Conservation (phyloP, 2,113 vertebrate species). For the Scolopax mira region DNA sequence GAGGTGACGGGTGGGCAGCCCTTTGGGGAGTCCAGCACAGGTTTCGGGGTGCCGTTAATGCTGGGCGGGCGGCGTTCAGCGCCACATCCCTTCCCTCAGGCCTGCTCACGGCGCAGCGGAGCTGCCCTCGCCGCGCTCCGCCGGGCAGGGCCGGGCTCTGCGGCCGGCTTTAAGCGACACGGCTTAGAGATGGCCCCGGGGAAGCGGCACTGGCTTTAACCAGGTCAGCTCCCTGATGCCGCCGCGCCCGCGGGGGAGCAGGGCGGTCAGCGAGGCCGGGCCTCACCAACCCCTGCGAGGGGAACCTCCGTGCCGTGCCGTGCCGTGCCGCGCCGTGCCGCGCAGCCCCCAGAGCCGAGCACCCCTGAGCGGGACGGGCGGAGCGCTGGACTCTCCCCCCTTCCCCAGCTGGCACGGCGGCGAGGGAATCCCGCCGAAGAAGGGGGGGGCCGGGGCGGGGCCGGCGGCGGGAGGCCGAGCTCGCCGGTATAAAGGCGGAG, state of each 20-base stretch:
- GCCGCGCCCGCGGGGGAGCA: neutral
- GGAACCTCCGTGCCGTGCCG: too few relatives aligned
- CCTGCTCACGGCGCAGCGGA: accelerated
- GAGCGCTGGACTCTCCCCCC: neutral
- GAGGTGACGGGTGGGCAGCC: neutral
- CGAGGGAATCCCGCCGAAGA: neutral
- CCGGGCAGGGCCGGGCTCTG: neutral
- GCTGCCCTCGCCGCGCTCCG: neutral
- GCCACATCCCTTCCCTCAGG: too few relatives aligned
- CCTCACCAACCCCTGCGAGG: too few relatives aligned
- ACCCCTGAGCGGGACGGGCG: accelerated
- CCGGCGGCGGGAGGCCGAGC: neutral
- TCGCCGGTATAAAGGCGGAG: neutral
- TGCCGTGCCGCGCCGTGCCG: too few relatives aligned
- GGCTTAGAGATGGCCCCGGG: neutral
- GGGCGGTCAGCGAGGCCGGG: neutral
- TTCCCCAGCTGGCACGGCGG: neutral
- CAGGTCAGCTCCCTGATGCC: neutral
- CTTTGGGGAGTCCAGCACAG: too few relatives aligned
- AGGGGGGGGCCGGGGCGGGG: neutral
- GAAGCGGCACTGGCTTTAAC: neutral
- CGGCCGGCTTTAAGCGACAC: too few relatives aligned
- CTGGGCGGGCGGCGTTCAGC: neutral
- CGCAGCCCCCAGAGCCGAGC: too few relatives aligned
- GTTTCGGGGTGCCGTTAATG: neutral